phyloP scores from a whole-genome alignment of 2,113 vertebrate genomes.

The Cinclus cinclus region DNA sequence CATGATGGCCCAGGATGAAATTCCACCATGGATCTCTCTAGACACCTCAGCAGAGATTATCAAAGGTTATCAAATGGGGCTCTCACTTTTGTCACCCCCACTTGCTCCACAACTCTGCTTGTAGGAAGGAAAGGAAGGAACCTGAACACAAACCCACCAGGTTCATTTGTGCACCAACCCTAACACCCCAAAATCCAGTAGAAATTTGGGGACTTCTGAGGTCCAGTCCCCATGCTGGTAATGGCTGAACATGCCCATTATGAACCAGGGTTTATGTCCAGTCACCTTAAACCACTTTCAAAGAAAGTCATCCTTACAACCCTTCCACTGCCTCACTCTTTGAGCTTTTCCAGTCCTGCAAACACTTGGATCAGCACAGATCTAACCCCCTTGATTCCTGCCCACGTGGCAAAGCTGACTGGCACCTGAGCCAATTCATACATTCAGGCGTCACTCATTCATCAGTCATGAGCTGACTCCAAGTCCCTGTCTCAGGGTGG shows the following conservation, averaged over 20 bases:
- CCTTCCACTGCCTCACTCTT: background rate
- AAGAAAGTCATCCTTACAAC: background rate
- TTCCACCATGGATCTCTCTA: background rate
- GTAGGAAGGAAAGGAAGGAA: background rate
- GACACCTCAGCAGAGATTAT: background rate
- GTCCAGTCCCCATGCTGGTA: background rate
- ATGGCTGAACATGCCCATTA: background rate
- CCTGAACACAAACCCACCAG: background rate
- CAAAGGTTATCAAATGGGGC: background rate
- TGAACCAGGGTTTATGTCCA: background rate
- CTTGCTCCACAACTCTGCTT: fast-evolving
- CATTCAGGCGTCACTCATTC: background rate
- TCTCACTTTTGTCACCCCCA: background rate
- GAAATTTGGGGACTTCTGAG: background rate
- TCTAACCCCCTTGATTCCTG: background rate
- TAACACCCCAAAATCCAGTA: fast-evolving
- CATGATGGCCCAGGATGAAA: background rate
- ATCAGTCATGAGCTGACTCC: background rate
- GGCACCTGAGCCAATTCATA: background rate
- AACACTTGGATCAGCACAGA: background rate
- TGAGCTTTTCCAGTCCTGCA: background rate
- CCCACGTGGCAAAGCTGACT: background rate
- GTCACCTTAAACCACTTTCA: background rate
- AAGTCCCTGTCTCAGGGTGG: background rate
- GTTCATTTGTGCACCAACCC: background rate